These are phyloP conservation scores for Drosophila kanekoi DNA, from an alignment of 2,888 invertebrate genomes.

Conservation along the genomic window DNA sequence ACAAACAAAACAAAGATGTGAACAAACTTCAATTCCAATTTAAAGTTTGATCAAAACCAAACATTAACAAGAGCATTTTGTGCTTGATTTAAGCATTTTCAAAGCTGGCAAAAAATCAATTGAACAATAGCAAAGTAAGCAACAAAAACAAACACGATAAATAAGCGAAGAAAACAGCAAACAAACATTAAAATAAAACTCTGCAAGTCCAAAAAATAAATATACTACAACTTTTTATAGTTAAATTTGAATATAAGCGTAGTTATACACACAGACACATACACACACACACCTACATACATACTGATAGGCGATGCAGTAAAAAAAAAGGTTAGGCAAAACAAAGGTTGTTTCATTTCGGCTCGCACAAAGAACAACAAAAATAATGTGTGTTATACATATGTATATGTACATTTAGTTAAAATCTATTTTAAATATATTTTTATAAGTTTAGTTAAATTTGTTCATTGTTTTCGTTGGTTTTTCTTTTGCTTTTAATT, in stretches of 20 bases:
- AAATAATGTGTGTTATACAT: slow-evolving; percentile 12
- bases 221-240: slow-evolving; percentile 70
- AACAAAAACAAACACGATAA: slow-evolving; percentile 29
- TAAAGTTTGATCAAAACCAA: slow-evolving; percentile 43
- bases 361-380: slow-evolving; percentile 45
- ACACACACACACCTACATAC: slow-evolving; percentile 25
- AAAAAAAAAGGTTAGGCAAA: neutral
- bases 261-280: slow-evolving; percentile 52
- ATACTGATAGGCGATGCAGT: slow-evolving; percentile 59
- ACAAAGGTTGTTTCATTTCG: slow-evolving; percentile 57
- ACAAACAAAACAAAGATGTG: slow-evolving; percentile 32
- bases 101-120: slow-evolving; percentile 42
- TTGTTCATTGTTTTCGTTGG: slow-evolving; percentile 69
- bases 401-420: slow-evolving; percentile 23
- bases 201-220: slow-evolving; percentile 74
- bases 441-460: slow-evolving; percentile 65
- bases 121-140: slow-evolving; percentile 54
- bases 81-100: slow-evolving; percentile 50
- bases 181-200: slow-evolving; percentile 25
- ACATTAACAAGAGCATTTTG: slow-evolving; percentile 40
- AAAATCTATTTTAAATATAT: slow-evolving; percentile 22
- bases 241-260: slow-evolving; percentile 68
- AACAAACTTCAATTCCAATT: slow-evolving; percentile 63
- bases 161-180: slow-evolving; percentile 29
- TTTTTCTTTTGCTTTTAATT: slow-evolving; percentile 22